These are phyloP conservation scores for Prochilodus magdalenae DNA, from an alignment of 2,113 vertebrate species.

Conservation along the genomic window DNA sequence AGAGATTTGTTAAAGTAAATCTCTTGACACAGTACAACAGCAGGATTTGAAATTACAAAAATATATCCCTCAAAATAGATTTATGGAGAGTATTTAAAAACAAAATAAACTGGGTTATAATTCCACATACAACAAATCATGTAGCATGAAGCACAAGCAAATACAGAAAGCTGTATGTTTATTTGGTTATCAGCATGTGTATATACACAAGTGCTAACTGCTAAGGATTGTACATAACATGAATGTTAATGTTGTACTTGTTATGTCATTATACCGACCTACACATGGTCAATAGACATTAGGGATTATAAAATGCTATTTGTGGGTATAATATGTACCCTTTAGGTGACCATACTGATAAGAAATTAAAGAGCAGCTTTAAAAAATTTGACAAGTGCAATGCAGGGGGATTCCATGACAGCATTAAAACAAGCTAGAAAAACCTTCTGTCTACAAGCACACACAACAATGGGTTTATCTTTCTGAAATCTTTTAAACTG, in stretches of 20 bases:
- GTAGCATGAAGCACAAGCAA: neutral
- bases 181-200: neutral
- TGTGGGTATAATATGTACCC: neutral
- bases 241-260: neutral
- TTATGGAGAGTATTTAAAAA: conserved; percentile 4
- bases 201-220: neutral
- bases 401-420: neutral
- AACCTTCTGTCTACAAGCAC: neutral
- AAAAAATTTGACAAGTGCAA: neutral
- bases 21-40: neutral
- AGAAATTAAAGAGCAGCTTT: neutral
- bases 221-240: neutral
- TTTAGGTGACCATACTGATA: neutral
- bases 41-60: conserved; percentile 7
- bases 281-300: neutral
- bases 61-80: neutral
- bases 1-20: conserved; percentile 25
- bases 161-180: neutral
- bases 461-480: neutral
- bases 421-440: neutral
- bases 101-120: neutral
- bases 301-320: neutral
- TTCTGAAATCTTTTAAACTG: neutral
- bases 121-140: neutral
- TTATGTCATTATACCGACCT: neutral